Percentiles rank a stretch among this genome's conserved stretches.
These are phyloP conservation scores for Anoplophora glabripennis DNA, from an alignment of 1,140 invertebrate genomes.

Conservation along the genomic window DNA sequence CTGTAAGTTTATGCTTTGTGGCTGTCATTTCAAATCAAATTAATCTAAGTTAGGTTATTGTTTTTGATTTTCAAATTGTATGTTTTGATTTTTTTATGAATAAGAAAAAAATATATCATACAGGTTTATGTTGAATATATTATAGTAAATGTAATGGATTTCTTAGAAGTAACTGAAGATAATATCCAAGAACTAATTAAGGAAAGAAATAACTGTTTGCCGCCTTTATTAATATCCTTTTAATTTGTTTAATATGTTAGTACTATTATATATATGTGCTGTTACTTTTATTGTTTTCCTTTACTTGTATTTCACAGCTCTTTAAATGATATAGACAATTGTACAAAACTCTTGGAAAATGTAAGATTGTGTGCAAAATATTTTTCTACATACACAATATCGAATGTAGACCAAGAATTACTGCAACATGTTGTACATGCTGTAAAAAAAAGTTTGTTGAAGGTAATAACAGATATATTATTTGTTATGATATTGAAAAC, in stretches of 20 bases:
- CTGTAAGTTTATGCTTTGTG: too few relatives aligned
- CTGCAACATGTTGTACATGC: constrained; percentile 1
- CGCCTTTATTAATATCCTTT: background rate
- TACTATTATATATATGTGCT: background rate
- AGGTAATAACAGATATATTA: background rate
- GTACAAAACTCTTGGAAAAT: constrained; percentile 2
- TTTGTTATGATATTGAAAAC: background rate
- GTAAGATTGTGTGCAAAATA: constrained; percentile 2
- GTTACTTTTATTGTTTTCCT: too few relatives aligned
- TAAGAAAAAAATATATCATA: too few relatives aligned
- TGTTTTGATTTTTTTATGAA: too few relatives aligned
- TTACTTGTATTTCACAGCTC: background rate
- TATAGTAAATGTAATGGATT: too few relatives aligned
- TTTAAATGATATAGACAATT: background rate
- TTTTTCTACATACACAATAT: constrained; percentile 2
- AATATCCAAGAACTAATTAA: too few relatives aligned
- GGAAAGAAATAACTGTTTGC: too few relatives aligned
- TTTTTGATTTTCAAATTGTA: too few relatives aligned
- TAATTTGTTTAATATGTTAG: background rate
- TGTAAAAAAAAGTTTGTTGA: constrained; percentile 6
- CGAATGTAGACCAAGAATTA: constrained; percentile 1
- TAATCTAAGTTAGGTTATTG: too few relatives aligned
- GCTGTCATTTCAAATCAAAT: too few relatives aligned
- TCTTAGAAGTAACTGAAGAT: too few relatives aligned
- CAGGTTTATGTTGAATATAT: too few relatives aligned